phyloP scores from a whole-genome alignment of 2,113 vertebrate species.

The Patagioenas fasciata region DNA sequence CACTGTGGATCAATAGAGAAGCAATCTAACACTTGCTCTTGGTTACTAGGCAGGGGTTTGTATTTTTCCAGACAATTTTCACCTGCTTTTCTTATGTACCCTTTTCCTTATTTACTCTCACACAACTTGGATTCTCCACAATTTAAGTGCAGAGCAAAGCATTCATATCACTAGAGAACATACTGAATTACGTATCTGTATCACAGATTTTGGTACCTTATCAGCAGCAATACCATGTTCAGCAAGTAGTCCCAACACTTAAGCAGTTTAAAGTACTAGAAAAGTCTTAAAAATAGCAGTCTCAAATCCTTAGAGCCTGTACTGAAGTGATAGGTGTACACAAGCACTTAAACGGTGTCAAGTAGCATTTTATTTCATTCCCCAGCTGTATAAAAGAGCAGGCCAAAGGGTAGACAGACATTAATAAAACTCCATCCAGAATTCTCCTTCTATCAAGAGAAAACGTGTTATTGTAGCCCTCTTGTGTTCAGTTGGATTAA shows the following conservation, averaged over 20 bases:
- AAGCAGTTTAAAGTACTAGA: neutral
- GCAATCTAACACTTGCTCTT: conserved; percentile 1
- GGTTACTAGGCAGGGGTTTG: conserved; percentile 6
- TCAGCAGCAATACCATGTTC: neutral
- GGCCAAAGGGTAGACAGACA: neutral
- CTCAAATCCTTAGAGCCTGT: neutral
- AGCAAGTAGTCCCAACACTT: neutral
- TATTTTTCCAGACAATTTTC: conserved; percentile 23
- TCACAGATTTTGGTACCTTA: neutral
- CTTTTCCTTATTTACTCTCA: neutral
- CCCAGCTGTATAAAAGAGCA: neutral
- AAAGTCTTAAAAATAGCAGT: neutral
- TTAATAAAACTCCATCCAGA: neutral
- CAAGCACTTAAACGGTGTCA: neutral
- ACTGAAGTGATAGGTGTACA: neutral
- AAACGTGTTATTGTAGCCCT: conserved; percentile 36
- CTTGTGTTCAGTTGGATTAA: conserved; percentile 60
- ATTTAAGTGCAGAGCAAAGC: neutral
- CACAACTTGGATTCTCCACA: neutral
- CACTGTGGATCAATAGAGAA: conserved; percentile 28
- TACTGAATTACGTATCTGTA: neutral
- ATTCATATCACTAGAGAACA: neutral
- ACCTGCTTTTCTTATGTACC: neutral
- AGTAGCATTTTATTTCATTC: neutral
- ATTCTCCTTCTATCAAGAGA: neutral